These are phyloP conservation scores for Trachelus tabidus DNA, from an alignment of 2,888 invertebrate species.

Conservation along the genomic window DNA sequence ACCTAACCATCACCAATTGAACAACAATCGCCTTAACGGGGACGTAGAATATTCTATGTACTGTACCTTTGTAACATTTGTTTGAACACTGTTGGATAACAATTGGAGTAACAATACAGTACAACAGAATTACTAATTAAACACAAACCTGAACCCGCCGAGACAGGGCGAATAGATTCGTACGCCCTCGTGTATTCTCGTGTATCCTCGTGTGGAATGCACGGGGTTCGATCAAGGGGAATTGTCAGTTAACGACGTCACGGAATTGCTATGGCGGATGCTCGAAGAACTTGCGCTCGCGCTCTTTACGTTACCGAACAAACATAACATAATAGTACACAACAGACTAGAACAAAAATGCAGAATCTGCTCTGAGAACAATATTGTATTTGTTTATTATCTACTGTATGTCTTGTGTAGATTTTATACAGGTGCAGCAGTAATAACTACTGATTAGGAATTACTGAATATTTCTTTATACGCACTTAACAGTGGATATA, in stretches of 20 bases:
- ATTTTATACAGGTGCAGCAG: too few relatives aligned
- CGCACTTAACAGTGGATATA: background rate
- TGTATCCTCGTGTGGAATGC: background rate
- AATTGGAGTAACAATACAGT: background rate
- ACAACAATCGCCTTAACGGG: background rate
- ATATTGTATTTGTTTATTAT: background rate
- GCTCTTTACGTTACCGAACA: background rate
- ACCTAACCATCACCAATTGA: background rate
- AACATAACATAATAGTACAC: background rate
- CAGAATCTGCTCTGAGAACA: background rate
- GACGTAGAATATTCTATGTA: background rate
- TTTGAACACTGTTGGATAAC: background rate
- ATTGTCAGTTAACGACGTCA: conserved; percentile 27
- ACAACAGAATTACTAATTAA: background rate
- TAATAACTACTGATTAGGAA: background rate
- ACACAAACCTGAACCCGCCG: background rate
- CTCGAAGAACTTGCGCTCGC: conserved; percentile 6
- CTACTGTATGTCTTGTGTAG: background rate
- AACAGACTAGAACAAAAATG: background rate
- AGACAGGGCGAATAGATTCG: background rate
- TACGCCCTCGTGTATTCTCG: background rate
- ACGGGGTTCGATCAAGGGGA: conserved; percentile 12
- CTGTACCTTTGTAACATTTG: background rate
- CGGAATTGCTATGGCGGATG: conserved; percentile 26
- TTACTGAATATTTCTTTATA: background rate